Evolutionary conservation across 1,140 invertebrate genomes (phyloP), one percentile per base, ranked within the genome.

Genomic region (Drosophila miranda): DNA sequence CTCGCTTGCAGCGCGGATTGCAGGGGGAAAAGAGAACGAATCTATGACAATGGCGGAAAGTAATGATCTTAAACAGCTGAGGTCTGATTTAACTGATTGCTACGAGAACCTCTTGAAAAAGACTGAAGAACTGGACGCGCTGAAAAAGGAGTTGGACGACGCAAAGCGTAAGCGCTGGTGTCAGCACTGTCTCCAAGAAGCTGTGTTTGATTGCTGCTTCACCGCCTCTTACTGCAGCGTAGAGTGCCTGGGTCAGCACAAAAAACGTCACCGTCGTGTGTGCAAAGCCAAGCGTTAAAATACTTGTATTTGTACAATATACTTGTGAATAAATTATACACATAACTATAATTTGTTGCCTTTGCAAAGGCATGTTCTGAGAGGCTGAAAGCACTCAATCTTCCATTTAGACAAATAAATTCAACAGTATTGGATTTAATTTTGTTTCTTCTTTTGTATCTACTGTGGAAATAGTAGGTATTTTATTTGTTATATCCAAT

Each of bases 171-270:
- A 75, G 41, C 59, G 57, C 21, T 90, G 96, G 96, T 97, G 96
- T 93, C 96, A 94, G 78, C 94, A 96, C 81, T 98, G 97, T 90
- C 95, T 97, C 78, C 91, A 95, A 55, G 96, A 97, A 90, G 97
- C 97, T 0, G 96, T 96, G 88, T 98, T 97, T 79, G 96, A 97
- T 88, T 98, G 97, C 89, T 98, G 97, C 89, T 98, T 97, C 95
- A 96, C 96, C 80, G 97, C 96, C 1, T 95, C 96, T 2, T 97
- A 97, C 78, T 97, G 96, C 92, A 96, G 95, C 58, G 95, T 94
- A 30, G 94, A 94, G 26, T 97, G 96, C 79, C 95, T 96, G 79
- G 95, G 96, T 79, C 92, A 94, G 9, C 58, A 89, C 30, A 80
- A 70, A 51, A 50, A 53, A 21, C 64, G 59, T 0, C 82, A 86